Evolutionary conservation across 2,113 vertebrate genomes (phyloP).

Genomic region (Tor tambroides): DNA sequence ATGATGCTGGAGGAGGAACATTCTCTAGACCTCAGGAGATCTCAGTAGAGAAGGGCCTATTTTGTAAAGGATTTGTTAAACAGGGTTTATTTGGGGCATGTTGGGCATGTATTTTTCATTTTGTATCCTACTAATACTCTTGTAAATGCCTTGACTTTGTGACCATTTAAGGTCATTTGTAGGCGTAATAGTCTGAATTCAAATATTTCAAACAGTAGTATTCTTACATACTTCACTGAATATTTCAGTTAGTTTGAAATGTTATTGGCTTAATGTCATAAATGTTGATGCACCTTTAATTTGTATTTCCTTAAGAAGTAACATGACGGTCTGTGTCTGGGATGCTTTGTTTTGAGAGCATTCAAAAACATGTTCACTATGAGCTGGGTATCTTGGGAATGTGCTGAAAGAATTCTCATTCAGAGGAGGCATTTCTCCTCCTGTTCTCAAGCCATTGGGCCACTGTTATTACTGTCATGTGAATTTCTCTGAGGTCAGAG

Average conservation of each 20-base stretch:
- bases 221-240: not conserved
- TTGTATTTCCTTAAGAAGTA: not conserved
- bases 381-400: slow-evolving; percentile 37
- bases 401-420: slow-evolving; percentile 54
- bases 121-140: not conserved
- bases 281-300: not conserved
- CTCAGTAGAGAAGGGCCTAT: not conserved
- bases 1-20: slow-evolving; percentile 22
- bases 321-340: not conserved
- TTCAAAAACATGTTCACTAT: not conserved
- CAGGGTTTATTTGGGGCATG: slow-evolving; percentile 1
- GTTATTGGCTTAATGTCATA: slow-evolving; percentile 31
- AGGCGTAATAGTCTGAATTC: not conserved
- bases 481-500: slow-evolving; percentile 60
- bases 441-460: slow-evolving; percentile 52
- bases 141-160: not conserved
- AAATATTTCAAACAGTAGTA: not conserved
- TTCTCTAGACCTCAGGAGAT: slow-evolving; percentile 31
- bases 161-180: not conserved
- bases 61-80: slow-evolving; percentile 4
- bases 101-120: not conserved
- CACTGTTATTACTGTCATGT: slow-evolving; percentile 48
- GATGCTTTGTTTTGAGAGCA: slow-evolving; percentile 8
- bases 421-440: slow-evolving; percentile 51
- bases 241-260: slow-evolving; percentile 1